Conservation (phyloP, 2,113 vertebrate species). For the Holacanthus passer region DNA sequence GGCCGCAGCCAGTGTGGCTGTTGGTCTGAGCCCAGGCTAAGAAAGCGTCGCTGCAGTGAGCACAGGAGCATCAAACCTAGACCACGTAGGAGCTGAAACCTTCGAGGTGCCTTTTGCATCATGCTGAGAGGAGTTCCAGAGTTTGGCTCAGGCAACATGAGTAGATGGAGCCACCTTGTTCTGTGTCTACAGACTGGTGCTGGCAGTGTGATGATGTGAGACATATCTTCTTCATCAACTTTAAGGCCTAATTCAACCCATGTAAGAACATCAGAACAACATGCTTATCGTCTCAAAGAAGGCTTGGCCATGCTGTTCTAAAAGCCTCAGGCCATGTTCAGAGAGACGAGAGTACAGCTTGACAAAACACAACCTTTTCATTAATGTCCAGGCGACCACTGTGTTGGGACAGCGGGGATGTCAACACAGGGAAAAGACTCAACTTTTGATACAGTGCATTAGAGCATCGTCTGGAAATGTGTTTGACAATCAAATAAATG, state of each 20-base stretch:
- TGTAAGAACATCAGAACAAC: neutral
- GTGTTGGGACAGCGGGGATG: neutral
- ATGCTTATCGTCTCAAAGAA: neutral
- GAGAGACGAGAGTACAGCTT: neutral
- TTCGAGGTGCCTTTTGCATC: neutral
- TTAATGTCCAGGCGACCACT: neutral
- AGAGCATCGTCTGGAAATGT: no score
- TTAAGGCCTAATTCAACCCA: neutral
- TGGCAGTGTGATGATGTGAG: neutral
- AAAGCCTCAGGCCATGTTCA: neutral
- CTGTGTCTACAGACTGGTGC: neutral
- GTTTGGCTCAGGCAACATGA: neutral
- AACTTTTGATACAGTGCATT: no score
- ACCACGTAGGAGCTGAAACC: neutral
- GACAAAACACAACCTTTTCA: slow-evolving; percentile 1
- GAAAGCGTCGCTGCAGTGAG: neutral
- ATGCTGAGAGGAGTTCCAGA: neutral
- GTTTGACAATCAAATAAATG: neutral
- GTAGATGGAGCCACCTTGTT: neutral
- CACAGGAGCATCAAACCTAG: neutral
- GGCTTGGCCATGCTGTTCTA: neutral
- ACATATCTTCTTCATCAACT: neutral
- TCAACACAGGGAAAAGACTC: neutral
- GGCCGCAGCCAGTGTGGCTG: no score
- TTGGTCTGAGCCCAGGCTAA: neutral